Evolutionary conservation across 2,797 vertebrate genomes (phyloP).

Genomic region (Onychomys torridus): DNA sequence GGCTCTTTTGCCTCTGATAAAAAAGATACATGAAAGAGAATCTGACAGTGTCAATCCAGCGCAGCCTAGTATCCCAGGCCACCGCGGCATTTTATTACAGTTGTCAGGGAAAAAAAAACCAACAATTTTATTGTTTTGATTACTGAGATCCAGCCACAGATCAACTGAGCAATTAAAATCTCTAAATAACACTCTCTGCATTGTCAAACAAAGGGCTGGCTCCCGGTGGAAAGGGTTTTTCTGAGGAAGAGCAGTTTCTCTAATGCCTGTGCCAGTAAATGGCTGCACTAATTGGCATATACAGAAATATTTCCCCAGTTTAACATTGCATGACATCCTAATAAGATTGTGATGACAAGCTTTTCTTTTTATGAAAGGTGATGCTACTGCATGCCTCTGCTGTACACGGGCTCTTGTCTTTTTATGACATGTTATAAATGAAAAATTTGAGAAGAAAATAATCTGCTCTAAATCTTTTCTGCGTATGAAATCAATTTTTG

Average conservation of each 20-base stretch:
- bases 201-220: constrained; percentile 90
- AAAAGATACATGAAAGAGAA: constrained; percentile 82
- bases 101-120: constrained; percentile 90
- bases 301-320: constrained; percentile 87
- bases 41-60: constrained; percentile 81
- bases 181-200: constrained; percentile 93
- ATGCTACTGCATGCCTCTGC: constrained; percentile 79
- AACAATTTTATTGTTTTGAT: constrained; percentile 92
- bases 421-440: constrained; percentile 73
- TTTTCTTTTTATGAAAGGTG: constrained; percentile 89
- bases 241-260: constrained; percentile 88
- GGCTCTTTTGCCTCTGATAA: constrained; percentile 77
- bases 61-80: constrained; percentile 83
- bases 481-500: constrained; percentile 40
- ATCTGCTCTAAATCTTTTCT: constrained; percentile 64
- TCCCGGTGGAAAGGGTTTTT: constrained; percentile 90
- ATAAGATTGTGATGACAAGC: constrained; percentile 89
- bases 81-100: constrained; percentile 91
- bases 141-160: constrained; percentile 92
- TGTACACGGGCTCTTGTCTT: constrained; percentile 56
- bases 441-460: constrained; percentile 72
- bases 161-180: constrained; percentile 97
- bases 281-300: constrained; percentile 89
- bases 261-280: constrained; percentile 84
- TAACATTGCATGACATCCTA: constrained; percentile 87